These are phyloP conservation scores for Typhlomys cinereus DNA, from an alignment of 2,113 vertebrate genomes.

Conservation along the genomic window DNA sequence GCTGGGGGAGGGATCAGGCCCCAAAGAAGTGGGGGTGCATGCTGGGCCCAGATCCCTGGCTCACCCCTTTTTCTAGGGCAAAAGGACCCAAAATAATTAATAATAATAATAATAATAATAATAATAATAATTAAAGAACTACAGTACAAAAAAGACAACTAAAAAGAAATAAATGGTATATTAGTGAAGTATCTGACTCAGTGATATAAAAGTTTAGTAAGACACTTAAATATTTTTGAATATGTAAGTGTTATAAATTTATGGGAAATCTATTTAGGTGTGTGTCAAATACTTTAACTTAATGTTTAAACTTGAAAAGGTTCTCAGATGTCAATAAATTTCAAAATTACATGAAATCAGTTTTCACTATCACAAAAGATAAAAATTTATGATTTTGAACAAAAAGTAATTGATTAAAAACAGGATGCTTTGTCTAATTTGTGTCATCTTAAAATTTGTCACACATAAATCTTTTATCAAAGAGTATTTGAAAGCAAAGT, in stretches of 20 bases:
- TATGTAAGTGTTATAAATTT: background rate
- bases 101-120: too few species aligned
- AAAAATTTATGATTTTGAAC: conserved; percentile 19
- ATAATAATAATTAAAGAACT: conserved; percentile 73
- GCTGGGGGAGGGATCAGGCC: conserved; percentile 44
- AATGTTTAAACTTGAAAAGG: background rate
- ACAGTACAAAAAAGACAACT: too few species aligned
- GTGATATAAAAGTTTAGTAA: background rate
- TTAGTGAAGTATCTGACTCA: background rate
- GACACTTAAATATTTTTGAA: conserved; percentile 23
- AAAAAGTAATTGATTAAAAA: background rate
- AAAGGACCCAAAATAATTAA: conserved; percentile 51
- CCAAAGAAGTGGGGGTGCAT: conserved; percentile 71
- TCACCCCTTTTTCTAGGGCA: conserved; percentile 51
- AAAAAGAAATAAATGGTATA: background rate
- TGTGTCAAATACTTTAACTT: conserved; percentile 34
- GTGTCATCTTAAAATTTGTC: background rate
- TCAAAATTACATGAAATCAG: background rate
- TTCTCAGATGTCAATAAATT: background rate
- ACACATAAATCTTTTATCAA: background rate
- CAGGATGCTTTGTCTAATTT: background rate
- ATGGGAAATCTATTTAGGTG: background rate
- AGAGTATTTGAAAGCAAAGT: background rate
- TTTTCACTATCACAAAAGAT: background rate
- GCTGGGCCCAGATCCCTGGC: conserved; percentile 65